A percentile compares a stretch with the other conserved stretches of the same genome.
Conservation (phyloP, 2,888 invertebrate species). For the Drosophila meridionalis region DNA sequence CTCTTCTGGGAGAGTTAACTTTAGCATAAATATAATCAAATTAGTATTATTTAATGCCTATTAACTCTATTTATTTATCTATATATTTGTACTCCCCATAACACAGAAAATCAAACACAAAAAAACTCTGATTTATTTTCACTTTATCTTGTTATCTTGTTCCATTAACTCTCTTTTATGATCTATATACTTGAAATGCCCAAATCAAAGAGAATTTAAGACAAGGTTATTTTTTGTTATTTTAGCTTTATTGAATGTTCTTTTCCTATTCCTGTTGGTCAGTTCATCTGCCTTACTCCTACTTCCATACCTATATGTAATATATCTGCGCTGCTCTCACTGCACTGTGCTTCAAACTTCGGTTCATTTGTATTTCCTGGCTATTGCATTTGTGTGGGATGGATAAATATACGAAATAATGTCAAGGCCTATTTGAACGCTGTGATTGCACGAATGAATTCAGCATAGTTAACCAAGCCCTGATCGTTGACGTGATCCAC, state of each 20-base stretch:
- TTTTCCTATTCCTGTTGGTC: neutral
- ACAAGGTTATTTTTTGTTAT: neutral
- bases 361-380: conserved; percentile 1
- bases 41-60: too few species aligned
- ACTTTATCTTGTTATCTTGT: too few species aligned
- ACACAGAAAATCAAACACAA: too few species aligned
- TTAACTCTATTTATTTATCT: too few species aligned
- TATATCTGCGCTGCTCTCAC: neutral
- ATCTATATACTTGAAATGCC: neutral
- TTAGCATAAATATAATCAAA: too few species aligned
- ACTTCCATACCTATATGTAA: neutral
- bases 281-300: neutral
- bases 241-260: neutral
- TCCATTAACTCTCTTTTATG: too few species aligned
- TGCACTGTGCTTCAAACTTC: neutral
- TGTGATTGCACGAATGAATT: conserved; percentile 45
- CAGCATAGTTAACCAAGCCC: conserved; percentile 55
- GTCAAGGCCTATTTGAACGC: conserved; percentile 7
- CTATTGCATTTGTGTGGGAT: conserved; percentile 10
- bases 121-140: too few species aligned
- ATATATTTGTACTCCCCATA: too few species aligned
- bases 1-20: too few species aligned
- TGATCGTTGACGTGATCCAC: conserved; percentile 39
- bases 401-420: neutral
- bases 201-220: neutral